Percentiles rank a stretch among this genome's conserved stretches.
These are phyloP conservation scores for Caenorhabditis sulstoni DNA, from an alignment of 2,888 invertebrate genomes.

Conservation along the genomic window DNA sequence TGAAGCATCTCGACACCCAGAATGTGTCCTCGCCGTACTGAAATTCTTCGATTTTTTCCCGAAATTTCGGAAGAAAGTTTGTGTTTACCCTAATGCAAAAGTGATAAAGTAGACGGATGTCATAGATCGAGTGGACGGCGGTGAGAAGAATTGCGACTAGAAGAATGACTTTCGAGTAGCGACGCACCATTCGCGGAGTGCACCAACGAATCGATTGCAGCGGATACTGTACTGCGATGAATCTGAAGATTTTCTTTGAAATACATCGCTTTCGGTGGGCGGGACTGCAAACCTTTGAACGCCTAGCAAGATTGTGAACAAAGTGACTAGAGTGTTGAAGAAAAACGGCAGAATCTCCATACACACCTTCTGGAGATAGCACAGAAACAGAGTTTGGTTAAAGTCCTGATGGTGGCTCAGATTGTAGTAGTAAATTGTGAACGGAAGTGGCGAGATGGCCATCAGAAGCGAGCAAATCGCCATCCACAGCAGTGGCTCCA, in stretches of 20 bases:
- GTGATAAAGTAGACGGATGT: constrained; percentile 67
- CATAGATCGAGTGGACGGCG: constrained; percentile 61
- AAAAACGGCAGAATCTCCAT: constrained; percentile 74
- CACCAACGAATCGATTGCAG: constrained; percentile 70
- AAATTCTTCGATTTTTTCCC: no score
- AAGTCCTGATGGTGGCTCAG: constrained; percentile 63
- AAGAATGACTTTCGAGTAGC: constrained; percentile 61
- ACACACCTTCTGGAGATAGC: constrained; percentile 70
- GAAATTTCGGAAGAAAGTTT: background rate
- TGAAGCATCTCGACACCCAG: constrained; percentile 70
- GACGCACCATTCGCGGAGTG: constrained; percentile 60
- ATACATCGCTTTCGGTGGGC: constrained; percentile 2
- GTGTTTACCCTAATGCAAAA: constrained; percentile 60
- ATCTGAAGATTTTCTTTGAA: constrained; percentile 49
- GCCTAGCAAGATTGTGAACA: constrained; percentile 70
- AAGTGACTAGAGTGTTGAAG: constrained; percentile 72
- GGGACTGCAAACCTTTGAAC: constrained; percentile 59
- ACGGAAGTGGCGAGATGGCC: constrained; percentile 71
- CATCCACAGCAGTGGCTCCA: constrained; percentile 72
- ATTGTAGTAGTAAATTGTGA: constrained; percentile 72
- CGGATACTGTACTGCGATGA: constrained; percentile 72
- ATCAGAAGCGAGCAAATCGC: constrained; percentile 68
- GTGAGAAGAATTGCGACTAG: constrained; percentile 61
- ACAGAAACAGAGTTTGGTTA: constrained; percentile 64
- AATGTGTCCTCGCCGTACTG: constrained; percentile 53